Evolutionary conservation across 2,888 invertebrate species (phyloP).

Genomic region (Gerris lacustris): DNA sequence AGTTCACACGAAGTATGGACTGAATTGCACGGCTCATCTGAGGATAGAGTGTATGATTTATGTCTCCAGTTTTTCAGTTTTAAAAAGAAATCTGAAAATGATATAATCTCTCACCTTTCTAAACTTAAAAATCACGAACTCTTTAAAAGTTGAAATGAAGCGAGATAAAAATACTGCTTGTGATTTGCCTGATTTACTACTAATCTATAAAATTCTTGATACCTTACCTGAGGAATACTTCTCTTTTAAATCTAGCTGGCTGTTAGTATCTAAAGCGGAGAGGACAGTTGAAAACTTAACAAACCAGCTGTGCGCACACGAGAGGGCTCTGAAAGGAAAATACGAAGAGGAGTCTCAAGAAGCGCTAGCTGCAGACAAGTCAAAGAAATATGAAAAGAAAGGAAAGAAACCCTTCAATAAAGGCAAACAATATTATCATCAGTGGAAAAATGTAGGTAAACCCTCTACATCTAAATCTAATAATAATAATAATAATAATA

Average conservation of each 20-base stretch:
- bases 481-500: not conserved
- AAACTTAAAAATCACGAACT: conserved; percentile 12
- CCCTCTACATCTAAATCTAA: not conserved
- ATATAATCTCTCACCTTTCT: conserved; percentile 20
- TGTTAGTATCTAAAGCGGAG: conserved; percentile 9
- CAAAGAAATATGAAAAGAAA: not conserved
- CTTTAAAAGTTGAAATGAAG: not conserved
- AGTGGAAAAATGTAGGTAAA: not conserved
- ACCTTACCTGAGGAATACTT: conserved; percentile 14
- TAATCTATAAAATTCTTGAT: conserved; percentile 7
- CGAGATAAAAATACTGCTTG: not conserved
- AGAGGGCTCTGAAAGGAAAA: conserved; percentile 5
- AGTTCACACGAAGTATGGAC: conserved; percentile 25
- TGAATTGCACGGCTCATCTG: conserved; percentile 23
- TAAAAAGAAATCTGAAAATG: conserved; percentile 16
- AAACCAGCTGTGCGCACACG: not conserved
- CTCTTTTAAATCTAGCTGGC: conserved; percentile 13
- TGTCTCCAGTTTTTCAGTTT: conserved; percentile 27
- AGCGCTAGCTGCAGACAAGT: not conserved
- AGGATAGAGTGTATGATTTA: conserved; percentile 25
- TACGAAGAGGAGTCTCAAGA: not conserved
- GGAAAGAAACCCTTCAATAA: not conserved
- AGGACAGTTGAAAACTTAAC: conserved; percentile 11
- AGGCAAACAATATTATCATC: not conserved
- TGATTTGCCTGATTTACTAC: not conserved